These are phyloP conservation scores for Oryzias sinensis DNA, from an alignment of 2,797 vertebrate genomes.

Conservation along the genomic window DNA sequence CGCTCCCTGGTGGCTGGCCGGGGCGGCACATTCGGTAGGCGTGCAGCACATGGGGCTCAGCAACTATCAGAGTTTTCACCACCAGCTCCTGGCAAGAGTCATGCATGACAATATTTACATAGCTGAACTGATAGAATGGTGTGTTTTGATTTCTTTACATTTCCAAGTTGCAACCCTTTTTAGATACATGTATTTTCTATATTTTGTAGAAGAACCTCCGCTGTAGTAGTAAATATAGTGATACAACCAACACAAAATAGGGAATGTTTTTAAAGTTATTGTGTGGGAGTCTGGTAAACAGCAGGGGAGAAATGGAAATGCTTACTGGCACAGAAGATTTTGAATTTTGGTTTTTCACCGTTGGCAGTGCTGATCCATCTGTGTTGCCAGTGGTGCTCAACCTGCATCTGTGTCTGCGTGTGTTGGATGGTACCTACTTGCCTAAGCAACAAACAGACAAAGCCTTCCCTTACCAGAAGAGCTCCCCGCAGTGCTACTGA, in stretches of 20 bases:
- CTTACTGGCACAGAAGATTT: conserved; percentile 18
- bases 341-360: conserved; percentile 29
- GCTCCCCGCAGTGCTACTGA: conserved; percentile 53
- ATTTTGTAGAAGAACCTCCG: conserved; percentile 4
- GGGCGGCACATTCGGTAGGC: conserved; percentile 98
- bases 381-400: conserved; percentile 31
- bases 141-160: too few species aligned
- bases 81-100: conserved; percentile 85
- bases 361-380: conserved; percentile 42
- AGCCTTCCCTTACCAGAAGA: conserved; percentile 47
- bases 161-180: too few species aligned
- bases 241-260: not conserved
- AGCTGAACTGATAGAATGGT: too few species aligned
- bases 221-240: conserved; percentile 4
- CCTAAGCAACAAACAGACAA: conserved; percentile 38
- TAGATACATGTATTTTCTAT: too few species aligned
- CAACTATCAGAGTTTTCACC: conserved; percentile 96
- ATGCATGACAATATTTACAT: conserved; percentile 10
- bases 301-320: conserved; percentile 14
- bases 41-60: conserved; percentile 94
- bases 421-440: conserved; percentile 53
- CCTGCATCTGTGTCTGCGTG: conserved; percentile 45
- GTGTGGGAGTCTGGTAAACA: conserved; percentile 13
- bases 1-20: conserved; percentile 93
- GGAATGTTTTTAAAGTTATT: conserved; percentile 5